Evolutionary conservation across 2,888 invertebrate genomes (phyloP).

Genomic region (Dorcus hopei): DNA sequence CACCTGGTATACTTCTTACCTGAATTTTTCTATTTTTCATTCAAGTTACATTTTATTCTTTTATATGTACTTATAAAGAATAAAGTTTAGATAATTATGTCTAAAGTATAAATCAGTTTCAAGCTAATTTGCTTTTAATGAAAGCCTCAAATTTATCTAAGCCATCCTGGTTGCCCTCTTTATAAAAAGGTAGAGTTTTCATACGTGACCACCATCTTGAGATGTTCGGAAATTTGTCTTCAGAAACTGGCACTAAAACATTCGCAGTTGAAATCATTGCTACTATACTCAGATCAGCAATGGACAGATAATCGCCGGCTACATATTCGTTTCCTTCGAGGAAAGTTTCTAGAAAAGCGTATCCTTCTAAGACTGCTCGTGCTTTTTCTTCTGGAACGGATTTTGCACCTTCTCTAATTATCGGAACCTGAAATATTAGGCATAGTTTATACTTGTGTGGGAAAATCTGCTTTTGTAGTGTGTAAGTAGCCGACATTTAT

Average conservation of each 20-base stretch:
- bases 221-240: slow-evolving; percentile 18
- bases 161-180: slow-evolving; percentile 15
- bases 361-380: slow-evolving; percentile 20
- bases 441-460: not conserved
- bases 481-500: too few relatives aligned
- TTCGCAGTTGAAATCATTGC: slow-evolving; percentile 23
- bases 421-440: slow-evolving; percentile 7
- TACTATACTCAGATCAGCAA: slow-evolving; percentile 33
- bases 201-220: slow-evolving; percentile 38
- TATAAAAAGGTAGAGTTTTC: slow-evolving; percentile 35
- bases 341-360: slow-evolving; percentile 50
- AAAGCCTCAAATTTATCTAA: slow-evolving; percentile 4
- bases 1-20: too few relatives aligned
- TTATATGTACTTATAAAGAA: too few relatives aligned
- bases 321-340: slow-evolving; percentile 50
- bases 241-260: slow-evolving; percentile 24
- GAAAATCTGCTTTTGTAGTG: not conserved
- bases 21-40: too few relatives aligned
- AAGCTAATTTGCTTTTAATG: not conserved
- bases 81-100: too few relatives aligned
- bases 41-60: too few relatives aligned
- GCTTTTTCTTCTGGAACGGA: slow-evolving; percentile 11
- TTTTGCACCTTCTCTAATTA: slow-evolving; percentile 12
- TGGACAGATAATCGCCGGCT: slow-evolving; percentile 46
- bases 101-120: too few relatives aligned